Evolutionary conservation across 2,797 vertebrate species (phyloP).

Genomic region (Oceanodroma leucorhoa): DNA sequence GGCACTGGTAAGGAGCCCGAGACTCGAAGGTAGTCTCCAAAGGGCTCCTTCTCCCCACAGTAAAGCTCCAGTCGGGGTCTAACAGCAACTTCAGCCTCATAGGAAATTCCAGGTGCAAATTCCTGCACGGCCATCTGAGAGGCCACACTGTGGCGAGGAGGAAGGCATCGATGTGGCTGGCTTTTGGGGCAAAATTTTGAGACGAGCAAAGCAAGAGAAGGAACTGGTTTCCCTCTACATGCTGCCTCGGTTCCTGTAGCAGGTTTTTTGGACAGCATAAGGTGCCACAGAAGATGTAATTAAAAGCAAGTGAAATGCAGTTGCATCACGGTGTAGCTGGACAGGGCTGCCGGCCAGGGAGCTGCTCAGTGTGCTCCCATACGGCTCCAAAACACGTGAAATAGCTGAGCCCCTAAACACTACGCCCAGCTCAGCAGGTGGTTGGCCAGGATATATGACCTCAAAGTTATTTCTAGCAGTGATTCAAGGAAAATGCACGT

Average conservation of each 20-base stretch:
- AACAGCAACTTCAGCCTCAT: background rate
- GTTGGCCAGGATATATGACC: background rate
- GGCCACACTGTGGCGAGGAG: fast-evolving
- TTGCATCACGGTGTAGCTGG: background rate
- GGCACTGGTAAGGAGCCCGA: background rate
- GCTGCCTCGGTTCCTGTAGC: fast-evolving
- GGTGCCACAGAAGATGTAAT: background rate
- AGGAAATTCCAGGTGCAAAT: background rate
- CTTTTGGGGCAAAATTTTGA: background rate
- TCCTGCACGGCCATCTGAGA: fast-evolving
- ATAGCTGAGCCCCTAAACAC: background rate
- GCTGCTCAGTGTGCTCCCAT: background rate
- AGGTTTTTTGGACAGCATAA: background rate
- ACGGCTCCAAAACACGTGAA: fast-evolving
- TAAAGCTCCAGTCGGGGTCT: background rate
- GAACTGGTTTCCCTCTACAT: background rate
- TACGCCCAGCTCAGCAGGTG: background rate
- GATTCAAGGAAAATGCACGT: background rate
- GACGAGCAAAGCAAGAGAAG: background rate
- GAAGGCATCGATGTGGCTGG: fast-evolving
- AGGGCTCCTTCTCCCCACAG: background rate
- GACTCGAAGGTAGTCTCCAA: background rate
- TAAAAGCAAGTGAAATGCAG: background rate
- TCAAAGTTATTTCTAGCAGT: background rate
- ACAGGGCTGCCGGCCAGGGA: background rate